A percentile compares a stretch with the other conserved stretches of the same genome.
These are phyloP conservation scores for Otus sunia DNA, from an alignment of 2,113 vertebrate species.

Conservation along the genomic window DNA sequence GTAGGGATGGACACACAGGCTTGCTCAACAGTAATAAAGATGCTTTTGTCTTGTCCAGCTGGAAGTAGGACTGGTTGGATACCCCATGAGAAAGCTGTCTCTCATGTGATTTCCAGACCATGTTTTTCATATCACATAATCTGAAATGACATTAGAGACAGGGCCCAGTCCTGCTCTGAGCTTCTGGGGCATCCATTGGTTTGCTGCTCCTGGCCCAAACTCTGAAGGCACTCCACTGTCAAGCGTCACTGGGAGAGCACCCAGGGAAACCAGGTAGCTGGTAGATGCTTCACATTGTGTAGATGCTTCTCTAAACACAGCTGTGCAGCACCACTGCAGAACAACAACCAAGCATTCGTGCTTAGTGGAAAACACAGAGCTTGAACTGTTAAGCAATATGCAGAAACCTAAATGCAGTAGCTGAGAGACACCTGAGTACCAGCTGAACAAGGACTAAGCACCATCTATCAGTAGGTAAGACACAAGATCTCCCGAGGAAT, in stretches of 20 bases:
- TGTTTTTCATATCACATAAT: background rate
- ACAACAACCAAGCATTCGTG: accelerated
- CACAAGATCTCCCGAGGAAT: background rate
- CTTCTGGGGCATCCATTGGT: background rate
- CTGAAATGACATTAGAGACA: background rate
- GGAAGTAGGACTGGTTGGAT: background rate
- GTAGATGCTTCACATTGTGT: background rate
- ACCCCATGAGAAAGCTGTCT: background rate
- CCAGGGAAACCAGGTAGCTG: background rate
- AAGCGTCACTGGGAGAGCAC: background rate
- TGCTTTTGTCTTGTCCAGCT: slow-evolving; percentile 34
- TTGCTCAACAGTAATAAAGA: slow-evolving; percentile 4
- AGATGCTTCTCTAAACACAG: background rate
- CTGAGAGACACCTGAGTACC: background rate
- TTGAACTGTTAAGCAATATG: background rate
- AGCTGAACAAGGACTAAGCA: background rate
- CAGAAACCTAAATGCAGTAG: background rate
- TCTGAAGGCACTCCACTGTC: background rate
- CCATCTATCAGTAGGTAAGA: background rate
- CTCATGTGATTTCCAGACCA: slow-evolving; percentile 7
- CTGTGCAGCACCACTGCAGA: background rate
- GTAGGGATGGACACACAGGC: background rate
- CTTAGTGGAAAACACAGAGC: background rate
- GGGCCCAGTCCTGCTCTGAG: background rate
- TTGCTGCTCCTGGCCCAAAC: background rate